Evolutionary conservation across 1,140 invertebrate species (phyloP).

Genomic region (Pseudomyrmex gracilis): DNA sequence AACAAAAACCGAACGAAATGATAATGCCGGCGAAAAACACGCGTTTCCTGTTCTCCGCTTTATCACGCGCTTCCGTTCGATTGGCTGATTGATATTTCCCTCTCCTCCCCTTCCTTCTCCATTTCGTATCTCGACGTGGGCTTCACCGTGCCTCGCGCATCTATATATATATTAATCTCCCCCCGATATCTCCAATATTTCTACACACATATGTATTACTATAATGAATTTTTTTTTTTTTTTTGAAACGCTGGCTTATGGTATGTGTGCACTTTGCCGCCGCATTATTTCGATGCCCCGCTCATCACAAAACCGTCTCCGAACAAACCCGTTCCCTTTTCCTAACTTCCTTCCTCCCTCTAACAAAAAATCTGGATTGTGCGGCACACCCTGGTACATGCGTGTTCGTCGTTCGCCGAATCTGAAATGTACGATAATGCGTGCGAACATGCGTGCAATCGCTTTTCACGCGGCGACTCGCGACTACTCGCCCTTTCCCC

Average conservation of each 20-base stretch:
- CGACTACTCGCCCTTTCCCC: not conserved
- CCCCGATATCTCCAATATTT: slow-evolving; percentile 11
- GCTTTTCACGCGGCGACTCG: slow-evolving; percentile 7
- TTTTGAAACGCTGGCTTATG: slow-evolving; percentile 78
- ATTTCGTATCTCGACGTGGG: slow-evolving; percentile 1
- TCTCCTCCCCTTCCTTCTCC: not conserved
- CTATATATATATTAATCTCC: slow-evolving; percentile 27
- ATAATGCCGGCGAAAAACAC: slow-evolving; percentile 43
- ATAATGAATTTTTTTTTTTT: slow-evolving; percentile 15
- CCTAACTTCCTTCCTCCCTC: too few species aligned
- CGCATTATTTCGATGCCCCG: slow-evolving; percentile 75
- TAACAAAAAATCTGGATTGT: slow-evolving; percentile 60
- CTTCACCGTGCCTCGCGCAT: slow-evolving; percentile 22
- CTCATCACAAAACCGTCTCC: slow-evolving; percentile 61
- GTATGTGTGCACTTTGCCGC: slow-evolving; percentile 79
- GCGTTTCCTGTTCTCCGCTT: slow-evolving; percentile 46
- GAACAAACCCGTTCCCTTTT: too few species aligned
- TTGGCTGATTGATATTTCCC: slow-evolving; percentile 62
- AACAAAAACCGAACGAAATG: slow-evolving; percentile 47
- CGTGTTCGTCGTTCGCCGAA: slow-evolving; percentile 64
- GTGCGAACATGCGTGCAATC: slow-evolving; percentile 11
- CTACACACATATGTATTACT: slow-evolving; percentile 62
- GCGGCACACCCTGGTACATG: slow-evolving; percentile 79
- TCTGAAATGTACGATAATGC: slow-evolving; percentile 31
- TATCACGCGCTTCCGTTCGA: slow-evolving; percentile 55